Evolutionary conservation across 2,113 vertebrate species (phyloP).

Genomic region (Gobio gobio): DNA sequence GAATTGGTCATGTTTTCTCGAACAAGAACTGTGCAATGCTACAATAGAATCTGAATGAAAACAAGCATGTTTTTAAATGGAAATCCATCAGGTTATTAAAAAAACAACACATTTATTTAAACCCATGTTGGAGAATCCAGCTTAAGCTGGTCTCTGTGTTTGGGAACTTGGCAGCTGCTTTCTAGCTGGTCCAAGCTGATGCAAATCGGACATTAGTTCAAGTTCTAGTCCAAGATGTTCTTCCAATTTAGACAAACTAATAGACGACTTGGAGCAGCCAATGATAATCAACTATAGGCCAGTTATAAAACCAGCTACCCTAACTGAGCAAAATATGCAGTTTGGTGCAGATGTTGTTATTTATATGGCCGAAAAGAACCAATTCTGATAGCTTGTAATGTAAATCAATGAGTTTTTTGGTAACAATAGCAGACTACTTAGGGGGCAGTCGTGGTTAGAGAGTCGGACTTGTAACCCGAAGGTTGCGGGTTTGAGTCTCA

Average conservation of each 20-base stretch:
- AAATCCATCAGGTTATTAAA: not conserved
- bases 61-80: not conserved
- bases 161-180: not conserved
- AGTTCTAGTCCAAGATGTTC: not conserved
- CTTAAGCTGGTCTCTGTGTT: not conserved
- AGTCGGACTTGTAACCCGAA: too few relatives aligned
- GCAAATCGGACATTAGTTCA: not conserved
- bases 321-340: too few relatives aligned
- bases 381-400: too few relatives aligned
- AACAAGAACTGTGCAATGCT: not conserved
- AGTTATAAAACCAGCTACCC: too few relatives aligned
- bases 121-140: not conserved
- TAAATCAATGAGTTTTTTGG: too few relatives aligned
- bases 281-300: not conserved
- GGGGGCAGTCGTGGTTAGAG: too few relatives aligned
- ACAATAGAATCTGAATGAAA: not conserved
- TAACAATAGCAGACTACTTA: too few relatives aligned
- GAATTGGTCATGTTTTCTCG: conserved; percentile 12
- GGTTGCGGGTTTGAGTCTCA: too few relatives aligned
- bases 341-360: too few relatives aligned
- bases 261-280: not conserved
- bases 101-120: not conserved
- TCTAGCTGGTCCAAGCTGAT: not conserved
- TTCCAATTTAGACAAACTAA: not conserved
- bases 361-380: too few relatives aligned